Base-by-base conservation (phyloP, 1,140 invertebrate genomes). In the Acromyrmex charruanus region DNA sequence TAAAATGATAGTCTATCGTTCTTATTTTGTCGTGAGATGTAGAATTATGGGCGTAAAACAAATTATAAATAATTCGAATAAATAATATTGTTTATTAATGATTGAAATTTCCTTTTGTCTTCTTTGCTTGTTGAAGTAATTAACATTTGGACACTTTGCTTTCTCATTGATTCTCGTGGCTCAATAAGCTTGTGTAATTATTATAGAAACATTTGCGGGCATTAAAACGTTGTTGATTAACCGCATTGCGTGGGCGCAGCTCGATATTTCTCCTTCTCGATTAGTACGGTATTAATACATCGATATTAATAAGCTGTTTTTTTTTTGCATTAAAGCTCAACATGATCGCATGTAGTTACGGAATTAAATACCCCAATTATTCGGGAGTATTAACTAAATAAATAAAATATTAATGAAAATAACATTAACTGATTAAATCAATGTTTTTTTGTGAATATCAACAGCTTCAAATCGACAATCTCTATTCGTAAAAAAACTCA, bases 201-300 rank as follows among this genome's bases (percentile, higher is more conserved):
- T 61, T 25, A 3, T 44, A 44, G 21, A 14, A 59, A 61, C n/a
- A 80, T 3, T 14, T 49, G 25, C n/a, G 35, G 25, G 14, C 35
- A n/a, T 16, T 71, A 58, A 74, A 61, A 74, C 39, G 10, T 44
- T 6, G 35, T 51, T 49, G 55, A 84, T 84, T 81, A 81, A 35
- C 69, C 25, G 25, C 25, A 59, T 31, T 25, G 53, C 68, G 80
- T 84, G 28, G 69, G 69, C 9, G 39, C 18, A n/a, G 25, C 6
- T 84, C 58, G 80, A 84, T 82, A 82, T 75, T 75, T 74, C 25
- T 25, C 80, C 65, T 75, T 75, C 69, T 75, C 18, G 35, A 75
- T 82, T 49, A 49, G 18, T 18, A 7, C 2, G 68, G 6, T 84
- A 84, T 74, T 84, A 84, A 84, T 84, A 84, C 5, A 55, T 18